Conservation (phyloP, 2,888 invertebrate genomes). For the Noctua janthe region DNA sequence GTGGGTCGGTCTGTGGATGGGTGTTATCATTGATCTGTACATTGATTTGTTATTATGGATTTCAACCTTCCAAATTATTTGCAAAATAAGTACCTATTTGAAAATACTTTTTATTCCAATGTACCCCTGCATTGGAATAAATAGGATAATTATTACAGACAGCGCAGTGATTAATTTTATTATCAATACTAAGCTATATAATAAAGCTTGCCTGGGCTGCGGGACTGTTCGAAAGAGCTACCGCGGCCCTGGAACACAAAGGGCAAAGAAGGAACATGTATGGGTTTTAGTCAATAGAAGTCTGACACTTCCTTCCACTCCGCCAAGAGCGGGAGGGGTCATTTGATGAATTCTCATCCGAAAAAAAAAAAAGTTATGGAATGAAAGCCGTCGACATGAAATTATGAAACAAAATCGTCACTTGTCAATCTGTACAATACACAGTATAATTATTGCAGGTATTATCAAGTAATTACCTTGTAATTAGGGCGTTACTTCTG, state of each 20-base stretch:
- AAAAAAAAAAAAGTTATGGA: no score
- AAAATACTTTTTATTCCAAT: neutral
- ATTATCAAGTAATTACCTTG: conserved; percentile 29
- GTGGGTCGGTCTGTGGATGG: neutral
- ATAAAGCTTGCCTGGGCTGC: neutral
- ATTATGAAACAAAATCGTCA: conserved; percentile 24
- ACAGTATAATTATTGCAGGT: conserved; percentile 1
- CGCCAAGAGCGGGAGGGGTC: no score
- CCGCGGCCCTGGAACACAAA: no score
- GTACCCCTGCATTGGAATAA: no score
- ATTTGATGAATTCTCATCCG: no score
- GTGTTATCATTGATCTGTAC: neutral
- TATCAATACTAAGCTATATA: neutral
- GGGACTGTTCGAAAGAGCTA: no score
- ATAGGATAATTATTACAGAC: neutral
- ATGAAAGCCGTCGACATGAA: neutral
- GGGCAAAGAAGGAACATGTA: no score
- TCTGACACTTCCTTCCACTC: no score
- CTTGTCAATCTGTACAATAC: neutral
- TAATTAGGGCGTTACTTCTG: conserved; percentile 35
- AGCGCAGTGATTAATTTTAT: neutral
- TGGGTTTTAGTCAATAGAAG: no score
- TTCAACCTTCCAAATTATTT: neutral
- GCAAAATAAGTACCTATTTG: neutral
- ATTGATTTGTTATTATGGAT: neutral